These are phyloP conservation scores for Argyresthia albistria DNA, from an alignment of 2,888 invertebrate species.

Conservation along the genomic window DNA sequence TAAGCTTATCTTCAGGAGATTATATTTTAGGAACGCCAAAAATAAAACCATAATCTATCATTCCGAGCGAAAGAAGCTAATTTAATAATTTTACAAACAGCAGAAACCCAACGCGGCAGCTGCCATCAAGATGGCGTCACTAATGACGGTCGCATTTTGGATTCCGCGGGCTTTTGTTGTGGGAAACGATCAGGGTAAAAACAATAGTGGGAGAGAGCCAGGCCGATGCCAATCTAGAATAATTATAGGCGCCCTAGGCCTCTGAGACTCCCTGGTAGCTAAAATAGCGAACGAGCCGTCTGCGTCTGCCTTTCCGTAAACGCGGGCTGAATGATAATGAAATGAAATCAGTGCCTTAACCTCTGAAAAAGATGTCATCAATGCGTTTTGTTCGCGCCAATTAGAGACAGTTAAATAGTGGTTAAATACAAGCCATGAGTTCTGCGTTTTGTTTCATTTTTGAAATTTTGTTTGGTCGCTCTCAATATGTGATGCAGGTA, in stretches of 20 bases:
- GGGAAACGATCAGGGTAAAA: conserved; percentile 8
- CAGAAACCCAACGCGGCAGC: background rate
- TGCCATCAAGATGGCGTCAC: conserved; percentile 1
- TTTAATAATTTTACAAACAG: background rate
- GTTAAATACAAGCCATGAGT: no score
- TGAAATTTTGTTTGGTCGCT: no score
- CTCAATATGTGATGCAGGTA: no score
- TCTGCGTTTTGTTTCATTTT: no score
- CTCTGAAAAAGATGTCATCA: background rate
- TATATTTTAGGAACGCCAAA: no score
- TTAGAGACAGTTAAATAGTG: background rate
- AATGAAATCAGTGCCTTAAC: conserved; percentile 1
- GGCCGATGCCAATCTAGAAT: conserved; percentile 11
- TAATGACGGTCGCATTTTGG: conserved; percentile 4
- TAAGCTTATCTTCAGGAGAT: no score
- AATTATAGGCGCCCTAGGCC: conserved; percentile 3
- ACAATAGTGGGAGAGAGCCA: conserved; percentile 13
- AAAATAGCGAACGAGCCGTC: background rate
- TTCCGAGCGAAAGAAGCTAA: background rate
- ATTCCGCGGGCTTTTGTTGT: conserved; percentile 5
- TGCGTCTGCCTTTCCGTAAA: background rate
- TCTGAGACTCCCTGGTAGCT: background rate
- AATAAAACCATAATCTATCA: background rate
- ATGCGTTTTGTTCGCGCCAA: background rate
- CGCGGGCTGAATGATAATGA: conserved; percentile 1